Evolutionary conservation across 2,113 vertebrate genomes (phyloP), one percentile per base, ranked within the genome.

Genomic region (Tyrannus savana): DNA sequence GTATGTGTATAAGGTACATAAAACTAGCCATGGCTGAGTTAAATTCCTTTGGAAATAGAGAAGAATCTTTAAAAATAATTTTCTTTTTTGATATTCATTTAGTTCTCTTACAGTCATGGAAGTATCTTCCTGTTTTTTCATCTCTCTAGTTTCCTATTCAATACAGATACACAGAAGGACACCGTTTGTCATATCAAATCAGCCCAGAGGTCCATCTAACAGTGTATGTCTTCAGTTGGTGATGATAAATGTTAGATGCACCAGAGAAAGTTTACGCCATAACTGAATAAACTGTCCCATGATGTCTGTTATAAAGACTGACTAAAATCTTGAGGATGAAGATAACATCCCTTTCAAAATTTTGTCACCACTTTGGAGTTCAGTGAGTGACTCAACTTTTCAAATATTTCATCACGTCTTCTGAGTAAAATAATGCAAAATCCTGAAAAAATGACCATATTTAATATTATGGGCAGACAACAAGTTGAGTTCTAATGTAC

Each of bases 391-490:
- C 31, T 74, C 28, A 80, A 28, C 4, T 30, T 60, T 87, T 95
- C 81, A 78, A 67, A 86, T 75, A 93, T 84, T 90, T 87, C 39
- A 88, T 64, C 41, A 31, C 68, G 8, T 44, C 59, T 95, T 78
- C 49, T 93, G 75, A 93, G 78, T 62, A 77, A 90, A 78, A 33
- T n/a, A 74, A 85, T 52, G 82, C 10, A 73, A 84, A 91, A 92
- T 86, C 56, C 47, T 93, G 58, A 50, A 96, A 97, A 91, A 81
- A 22, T n/a, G 62, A 41, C 78, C 53, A 19, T 81, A 81, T 95
- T 97, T 97, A 85, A 94, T 78, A 42, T 18, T 84, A 27, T 14
- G 44, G 33, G 66, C 50, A 52, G 50, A 28, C 9, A 2, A 16
- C 25, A 27, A 27, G 7, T 50, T 27, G 50, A 50, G 49, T 28